Evolutionary conservation across 1,140 invertebrate genomes (phyloP), one percentile per base, ranked within the genome.

Genomic region (Rhopalosiphum maidis): DNA sequence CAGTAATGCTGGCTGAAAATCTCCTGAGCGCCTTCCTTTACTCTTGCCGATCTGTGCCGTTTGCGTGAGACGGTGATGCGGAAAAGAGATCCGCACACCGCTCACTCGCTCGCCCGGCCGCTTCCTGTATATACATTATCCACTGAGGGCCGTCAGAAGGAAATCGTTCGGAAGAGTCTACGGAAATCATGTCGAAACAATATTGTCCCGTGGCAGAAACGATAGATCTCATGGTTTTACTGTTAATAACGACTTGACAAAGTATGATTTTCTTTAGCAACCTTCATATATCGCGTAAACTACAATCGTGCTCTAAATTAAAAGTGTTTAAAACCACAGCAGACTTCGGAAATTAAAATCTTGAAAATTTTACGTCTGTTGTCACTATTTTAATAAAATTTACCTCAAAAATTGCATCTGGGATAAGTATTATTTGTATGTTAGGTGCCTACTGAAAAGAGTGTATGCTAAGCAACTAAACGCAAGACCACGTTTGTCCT

Each of bases 131-230:
- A 51, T 30, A 25, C 15, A 21, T 87, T 87, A 43, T 48, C 30
- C 5, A 22, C 7, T 35, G 46, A 9, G 21, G 30, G 30, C 46
- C 46, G n/a, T 35, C 43, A n/a, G 46, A 48, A 48, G 46, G 46
- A 88, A 88, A 88, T 88, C 86, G 83, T 43, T 86, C 11, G 83
- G 83, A 86, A 86, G 46, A 41, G 37, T 41, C 83, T 43, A 86
- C 83, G 83, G 83, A 86, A 86, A 86, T 43, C 41, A 30, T 51
- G 46, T 88, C 46, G 86, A 88, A 88, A 88, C 86, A 48, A 51
- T 51, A 51, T 88, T 51, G 30, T 88, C 25, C 46, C 46, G n/a
- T n/a, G 46, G 46, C 5, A 8, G 46, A 51, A 88, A 88, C 30
- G 48, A 88, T 51, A 51, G 46, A 88, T 21, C 46, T 35, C 46